Base-by-base conservation (phyloP, 2,888 invertebrate species). In the Ceratothoa steindachneri region DNA sequence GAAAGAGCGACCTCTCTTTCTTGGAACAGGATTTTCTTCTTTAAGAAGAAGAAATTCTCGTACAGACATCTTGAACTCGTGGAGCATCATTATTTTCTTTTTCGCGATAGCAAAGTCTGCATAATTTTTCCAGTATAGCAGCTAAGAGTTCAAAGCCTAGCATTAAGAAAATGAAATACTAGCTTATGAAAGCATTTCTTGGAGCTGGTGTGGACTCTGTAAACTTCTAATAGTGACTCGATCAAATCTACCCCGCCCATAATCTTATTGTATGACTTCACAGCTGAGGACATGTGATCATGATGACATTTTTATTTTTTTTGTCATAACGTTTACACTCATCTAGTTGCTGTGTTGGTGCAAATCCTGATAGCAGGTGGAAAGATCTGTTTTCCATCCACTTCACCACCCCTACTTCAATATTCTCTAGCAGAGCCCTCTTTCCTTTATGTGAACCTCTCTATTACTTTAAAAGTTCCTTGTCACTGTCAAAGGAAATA, bases 51-150 rank as follows among this genome's bases (percentile, higher is more conserved):
- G n/a, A 53, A 53, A 4, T 51, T 69, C 69, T 55, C 53, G 7
- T 0, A 55, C 5, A 12, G 69, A 15, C 24, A 12, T n/a, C n/a
- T 69, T 69, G 30, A 69, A 69, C 12, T 69, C 53, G 19, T 31
- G 70, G 31, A 70, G 64, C 70, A 64, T 70, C 70, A 70, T 70
- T 60, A 60, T 24, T 31, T 70, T 70, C n/a, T n/a, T 15, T 41
- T 60, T 9, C 12, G 66, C 66, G n/a, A 66, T 51, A 28, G 28
- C 71, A 65, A 71, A 29, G 29, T 66, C 52, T n/a, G 7, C 41
- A 22, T 28, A 31, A 28, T 71, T 7, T 19, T 66, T 30, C 9
- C 66, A 29, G 28, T 71, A 51, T 5, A 71, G 30, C 28, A 71
- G 30, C 71, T 29, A 71, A 15, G 4, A 31, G 52, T 66, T 71